A percentile compares a stretch with the other conserved stretches of the same genome.
phyloP scores from a whole-genome alignment of 2,113 vertebrate species.

The Leptobrachium leishanense region DNA sequence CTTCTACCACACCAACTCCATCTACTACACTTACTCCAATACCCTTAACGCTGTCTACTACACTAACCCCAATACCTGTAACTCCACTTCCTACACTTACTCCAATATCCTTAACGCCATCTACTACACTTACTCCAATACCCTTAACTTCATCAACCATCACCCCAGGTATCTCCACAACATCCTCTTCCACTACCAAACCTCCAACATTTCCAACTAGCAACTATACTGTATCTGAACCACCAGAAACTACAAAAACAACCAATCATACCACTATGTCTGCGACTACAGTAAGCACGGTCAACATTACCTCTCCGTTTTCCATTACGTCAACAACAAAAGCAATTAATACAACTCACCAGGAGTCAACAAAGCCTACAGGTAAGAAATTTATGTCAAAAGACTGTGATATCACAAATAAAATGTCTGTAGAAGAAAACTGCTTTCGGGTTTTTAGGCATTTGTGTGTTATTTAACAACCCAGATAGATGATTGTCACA shows the following conservation, averaged over 20 bases:
- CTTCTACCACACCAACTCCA: not conserved
- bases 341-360: not conserved
- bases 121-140: not conserved
- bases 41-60: conserved; percentile 13
- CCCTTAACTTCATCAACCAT: no score
- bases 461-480: no score
- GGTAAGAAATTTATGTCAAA: conserved; percentile 4
- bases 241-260: rapidly evolving
- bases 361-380: not conserved
- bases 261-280: not conserved
- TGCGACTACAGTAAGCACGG: not conserved
- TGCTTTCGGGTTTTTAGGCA: no score
- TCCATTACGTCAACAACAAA: not conserved
- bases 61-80: not conserved
- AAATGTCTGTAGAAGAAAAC: no score
- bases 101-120: rapidly evolving
- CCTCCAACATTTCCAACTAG: rapidly evolving
- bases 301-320: not conserved
- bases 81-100: not conserved
- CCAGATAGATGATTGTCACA: no score
- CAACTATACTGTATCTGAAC: rapidly evolving
- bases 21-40: not conserved
- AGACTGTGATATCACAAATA: not conserved
- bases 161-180: no score
- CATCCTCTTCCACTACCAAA: rapidly evolving